These are phyloP conservation scores for Microctonus brassicae DNA, from an alignment of 2,888 invertebrate species.

Conservation along the genomic window DNA sequence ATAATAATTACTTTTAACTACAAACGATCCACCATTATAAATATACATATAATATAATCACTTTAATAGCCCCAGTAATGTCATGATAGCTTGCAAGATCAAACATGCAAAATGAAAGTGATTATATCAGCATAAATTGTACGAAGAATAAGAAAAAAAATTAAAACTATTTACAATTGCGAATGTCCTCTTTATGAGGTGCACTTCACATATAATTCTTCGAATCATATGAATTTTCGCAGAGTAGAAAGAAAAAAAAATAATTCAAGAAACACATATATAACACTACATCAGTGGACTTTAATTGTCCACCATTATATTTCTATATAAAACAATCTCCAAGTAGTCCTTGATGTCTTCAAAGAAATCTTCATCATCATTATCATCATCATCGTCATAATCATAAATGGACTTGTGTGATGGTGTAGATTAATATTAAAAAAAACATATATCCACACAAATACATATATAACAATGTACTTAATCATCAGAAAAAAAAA, in stretches of 20 bases:
- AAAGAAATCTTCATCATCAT: not conserved
- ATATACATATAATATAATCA: constrained; percentile 54
- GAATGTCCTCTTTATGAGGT: not conserved
- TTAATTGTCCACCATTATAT: not conserved
- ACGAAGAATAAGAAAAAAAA: not conserved
- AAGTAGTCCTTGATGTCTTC: constrained; percentile 9
- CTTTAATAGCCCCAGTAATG: constrained; percentile 62
- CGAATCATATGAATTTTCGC: not conserved
- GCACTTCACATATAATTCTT: not conserved
- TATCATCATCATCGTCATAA: not conserved
- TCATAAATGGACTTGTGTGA: not conserved
- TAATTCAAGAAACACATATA: not conserved
- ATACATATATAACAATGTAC: not conserved
- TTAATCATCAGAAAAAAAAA: too few relatives aligned
- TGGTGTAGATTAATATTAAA: not conserved
- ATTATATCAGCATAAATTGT: not conserved
- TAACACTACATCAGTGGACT: not conserved
- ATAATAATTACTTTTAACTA: constrained; percentile 63
- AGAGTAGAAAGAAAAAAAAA: not conserved
- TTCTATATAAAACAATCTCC: not conserved
- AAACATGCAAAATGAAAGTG: not conserved
- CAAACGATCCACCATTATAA: constrained; percentile 44
- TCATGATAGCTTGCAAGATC: constrained; percentile 45
- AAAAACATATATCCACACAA: not conserved
- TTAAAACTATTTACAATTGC: not conserved